Conservation (phyloP, 2,797 vertebrate genomes). For the Sphenopsis melanotis region DNA sequence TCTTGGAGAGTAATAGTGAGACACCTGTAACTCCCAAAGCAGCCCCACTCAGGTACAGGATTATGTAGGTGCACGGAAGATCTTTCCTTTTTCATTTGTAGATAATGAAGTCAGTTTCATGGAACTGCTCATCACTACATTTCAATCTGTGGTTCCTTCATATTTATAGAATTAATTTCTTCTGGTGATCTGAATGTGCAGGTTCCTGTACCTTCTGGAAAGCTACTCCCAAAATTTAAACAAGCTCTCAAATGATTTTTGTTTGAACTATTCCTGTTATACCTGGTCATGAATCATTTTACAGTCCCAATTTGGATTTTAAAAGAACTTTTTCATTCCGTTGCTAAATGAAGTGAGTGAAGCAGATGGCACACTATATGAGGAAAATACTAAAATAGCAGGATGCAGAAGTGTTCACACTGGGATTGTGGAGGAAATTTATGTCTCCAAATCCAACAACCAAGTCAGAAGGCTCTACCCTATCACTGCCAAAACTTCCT, state of each 20-base stretch:
- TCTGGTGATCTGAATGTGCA: neutral
- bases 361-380: neutral
- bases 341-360: slow-evolving; percentile 1
- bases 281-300: neutral
- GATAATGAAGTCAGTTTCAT: neutral
- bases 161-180: neutral
- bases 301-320: neutral
- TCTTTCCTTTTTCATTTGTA: neutral
- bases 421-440: neutral
- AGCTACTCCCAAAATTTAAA: neutral
- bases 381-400: slow-evolving; percentile 3
- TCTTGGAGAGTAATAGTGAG: neutral
- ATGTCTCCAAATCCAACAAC: neutral
- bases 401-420: neutral
- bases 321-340: neutral
- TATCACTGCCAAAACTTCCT: neutral
- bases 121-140: neutral
- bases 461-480: neutral
- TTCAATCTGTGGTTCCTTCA: neutral
- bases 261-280: neutral
- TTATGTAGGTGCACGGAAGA: neutral
- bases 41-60: neutral
- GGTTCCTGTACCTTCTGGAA: neutral
- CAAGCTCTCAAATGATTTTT: neutral
- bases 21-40: neutral